phyloP scores from a whole-genome alignment of 2,888 invertebrate species.

The Enchytraeus crypticus region DNA sequence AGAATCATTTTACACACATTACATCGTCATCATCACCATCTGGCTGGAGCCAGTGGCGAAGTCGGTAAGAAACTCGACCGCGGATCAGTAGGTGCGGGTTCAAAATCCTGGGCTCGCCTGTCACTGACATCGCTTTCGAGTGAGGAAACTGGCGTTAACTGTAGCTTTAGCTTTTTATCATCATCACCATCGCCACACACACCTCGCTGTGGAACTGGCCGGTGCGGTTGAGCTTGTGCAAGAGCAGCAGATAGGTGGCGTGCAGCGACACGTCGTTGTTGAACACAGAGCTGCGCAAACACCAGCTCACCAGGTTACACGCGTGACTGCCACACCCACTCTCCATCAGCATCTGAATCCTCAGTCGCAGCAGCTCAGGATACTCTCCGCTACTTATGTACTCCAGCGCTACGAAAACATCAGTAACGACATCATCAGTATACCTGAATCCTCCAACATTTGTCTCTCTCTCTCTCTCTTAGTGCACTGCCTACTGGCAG shows the following conservation, averaged over 20 bases:
- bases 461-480: too few relatives aligned
- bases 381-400: conserved; percentile 25
- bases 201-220: conserved; percentile 38
- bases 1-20: too few relatives aligned
- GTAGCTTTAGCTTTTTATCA: too few relatives aligned
- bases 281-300: conserved; percentile 35
- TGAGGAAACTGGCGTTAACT: too few relatives aligned
- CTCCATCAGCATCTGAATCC: conserved; percentile 43
- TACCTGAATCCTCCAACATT: too few relatives aligned
- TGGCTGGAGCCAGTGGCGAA: too few relatives aligned
- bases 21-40: too few relatives aligned
- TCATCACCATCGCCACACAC: not conserved
- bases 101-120: too few relatives aligned
- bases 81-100: too few relatives aligned
- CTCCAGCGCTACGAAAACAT: conserved; percentile 22
- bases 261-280: conserved; percentile 35
- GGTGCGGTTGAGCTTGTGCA: conserved; percentile 34
- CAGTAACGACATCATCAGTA: not conserved
- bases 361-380: conserved; percentile 29
- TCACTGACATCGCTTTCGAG: too few relatives aligned
- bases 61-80: too few relatives aligned
- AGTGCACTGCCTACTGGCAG: too few relatives aligned
- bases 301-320: conserved; percentile 42
- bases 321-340: conserved; percentile 45
- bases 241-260: conserved; percentile 36